These are phyloP conservation scores for Corythornis madagascariensis DNA, from an alignment of 2,113 vertebrate species.

Conservation along the genomic window DNA sequence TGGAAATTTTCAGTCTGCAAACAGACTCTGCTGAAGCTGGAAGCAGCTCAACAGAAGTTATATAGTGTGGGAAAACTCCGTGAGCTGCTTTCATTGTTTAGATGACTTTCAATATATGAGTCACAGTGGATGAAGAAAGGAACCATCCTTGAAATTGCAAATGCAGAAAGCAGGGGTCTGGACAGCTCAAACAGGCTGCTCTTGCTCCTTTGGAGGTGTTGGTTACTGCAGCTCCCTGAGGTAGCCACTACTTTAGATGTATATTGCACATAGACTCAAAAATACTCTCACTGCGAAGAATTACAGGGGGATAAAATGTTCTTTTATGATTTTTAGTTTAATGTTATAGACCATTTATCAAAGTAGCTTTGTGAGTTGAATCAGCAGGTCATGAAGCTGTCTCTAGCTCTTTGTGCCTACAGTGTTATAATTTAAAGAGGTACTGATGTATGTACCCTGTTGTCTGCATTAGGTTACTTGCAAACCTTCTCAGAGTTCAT, in stretches of 20 bases:
- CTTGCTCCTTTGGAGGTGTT: not conserved
- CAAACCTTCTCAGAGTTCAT: conserved; percentile 35
- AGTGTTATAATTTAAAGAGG: not conserved
- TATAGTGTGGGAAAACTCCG: not conserved
- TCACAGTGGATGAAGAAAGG: not conserved
- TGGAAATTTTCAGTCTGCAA: not conserved
- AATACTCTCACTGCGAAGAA: not conserved
- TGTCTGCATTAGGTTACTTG: conserved; percentile 55
- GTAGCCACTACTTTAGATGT: not conserved
- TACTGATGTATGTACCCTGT: not conserved
- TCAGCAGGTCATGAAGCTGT: not conserved
- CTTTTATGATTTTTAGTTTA: not conserved
- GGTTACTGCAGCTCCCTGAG: not conserved
- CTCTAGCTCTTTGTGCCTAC: not conserved
- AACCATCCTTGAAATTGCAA: not conserved
- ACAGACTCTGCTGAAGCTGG: not conserved
- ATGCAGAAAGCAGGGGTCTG: not conserved
- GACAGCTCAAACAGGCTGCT: not conserved
- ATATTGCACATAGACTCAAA: not conserved
- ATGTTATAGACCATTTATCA: not conserved
- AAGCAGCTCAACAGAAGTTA: not conserved
- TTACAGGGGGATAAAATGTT: not conserved
- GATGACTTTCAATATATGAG: not conserved
- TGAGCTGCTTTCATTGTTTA: not conserved
- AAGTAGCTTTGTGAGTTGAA: not conserved